phyloP scores from a whole-genome alignment of 2,113 vertebrate species.

The Diadophis punctatus region DNA sequence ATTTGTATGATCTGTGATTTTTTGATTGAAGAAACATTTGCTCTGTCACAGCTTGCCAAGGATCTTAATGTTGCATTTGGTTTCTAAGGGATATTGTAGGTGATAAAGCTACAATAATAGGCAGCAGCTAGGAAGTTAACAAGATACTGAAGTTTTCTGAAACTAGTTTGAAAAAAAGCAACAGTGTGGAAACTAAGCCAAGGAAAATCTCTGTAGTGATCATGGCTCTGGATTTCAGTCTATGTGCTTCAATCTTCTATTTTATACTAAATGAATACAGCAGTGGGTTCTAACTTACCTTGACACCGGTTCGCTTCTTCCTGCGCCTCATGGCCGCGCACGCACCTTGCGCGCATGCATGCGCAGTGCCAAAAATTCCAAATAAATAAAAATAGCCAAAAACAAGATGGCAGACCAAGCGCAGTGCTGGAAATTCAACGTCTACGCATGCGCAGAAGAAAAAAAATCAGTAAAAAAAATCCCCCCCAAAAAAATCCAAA shows the following conservation, averaged over 20 bases:
- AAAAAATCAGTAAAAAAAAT: too few species aligned
- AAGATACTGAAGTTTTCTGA: constrained; percentile 30
- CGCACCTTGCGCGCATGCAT: too few species aligned
- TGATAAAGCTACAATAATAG: constrained; percentile 22
- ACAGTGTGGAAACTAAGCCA: constrained; percentile 46
- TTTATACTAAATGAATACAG: constrained; percentile 60
- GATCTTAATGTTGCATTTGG: constrained; percentile 34
- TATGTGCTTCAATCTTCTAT: constrained; percentile 52
- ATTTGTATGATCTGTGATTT: constrained; percentile 17
- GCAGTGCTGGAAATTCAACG: too few species aligned
- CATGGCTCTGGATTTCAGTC: constrained; percentile 51
- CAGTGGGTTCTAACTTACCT: too few species aligned
- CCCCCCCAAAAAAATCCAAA: too few species aligned
- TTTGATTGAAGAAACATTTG: constrained; percentile 10
- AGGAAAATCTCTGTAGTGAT: constrained; percentile 51
- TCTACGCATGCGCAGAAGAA: too few species aligned
- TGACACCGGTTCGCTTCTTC: too few species aligned
- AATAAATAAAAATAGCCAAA: too few species aligned
- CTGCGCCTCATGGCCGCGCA: too few species aligned
- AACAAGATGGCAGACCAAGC: too few species aligned
- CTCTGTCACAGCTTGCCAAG: constrained; percentile 29
- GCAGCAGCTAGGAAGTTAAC: not conserved
- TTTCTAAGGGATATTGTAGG: constrained; percentile 27
- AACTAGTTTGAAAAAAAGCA: constrained; percentile 31
- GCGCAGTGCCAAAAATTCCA: too few species aligned